Evolutionary conservation across 2,797 vertebrate species (phyloP).

Genomic region (Pangasius larnaudii): DNA sequence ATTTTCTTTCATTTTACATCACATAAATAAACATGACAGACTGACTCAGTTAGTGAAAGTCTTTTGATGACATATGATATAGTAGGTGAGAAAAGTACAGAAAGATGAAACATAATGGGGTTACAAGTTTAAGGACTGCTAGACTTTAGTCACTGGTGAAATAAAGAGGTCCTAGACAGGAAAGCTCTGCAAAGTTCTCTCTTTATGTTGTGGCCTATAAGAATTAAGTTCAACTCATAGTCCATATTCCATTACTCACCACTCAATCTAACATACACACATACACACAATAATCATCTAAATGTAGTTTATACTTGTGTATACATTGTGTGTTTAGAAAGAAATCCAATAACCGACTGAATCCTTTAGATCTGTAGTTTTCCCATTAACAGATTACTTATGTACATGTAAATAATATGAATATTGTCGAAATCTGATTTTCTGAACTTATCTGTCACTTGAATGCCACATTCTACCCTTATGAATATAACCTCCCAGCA

Average conservation of each 20-base stretch:
- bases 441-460: background rate
- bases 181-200: background rate
- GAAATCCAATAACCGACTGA: background rate
- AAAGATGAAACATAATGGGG: slow-evolving; percentile 34
- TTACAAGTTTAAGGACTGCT: slow-evolving; percentile 9
- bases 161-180: slow-evolving; percentile 21
- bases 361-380: background rate
- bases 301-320: background rate
- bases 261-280: background rate
- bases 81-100: slow-evolving; percentile 48
- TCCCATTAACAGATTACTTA: background rate
- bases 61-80: slow-evolving; percentile 40
- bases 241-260: background rate
- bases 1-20: slow-evolving; percentile 53
- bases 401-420: background rate
- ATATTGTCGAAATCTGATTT: background rate
- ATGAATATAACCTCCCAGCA: background rate
- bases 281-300: background rate
- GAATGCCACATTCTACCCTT: background rate
- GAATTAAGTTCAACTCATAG: slow-evolving; percentile 1
- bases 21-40: slow-evolving; percentile 20
- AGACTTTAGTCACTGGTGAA: slow-evolving; percentile 11
- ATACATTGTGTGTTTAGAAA: background rate
- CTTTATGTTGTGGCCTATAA: background rate
- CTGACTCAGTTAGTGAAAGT: slow-evolving; percentile 55